Conservation (phyloP, 2,113 vertebrate species). For the Arvicanthis niloticus region DNA sequence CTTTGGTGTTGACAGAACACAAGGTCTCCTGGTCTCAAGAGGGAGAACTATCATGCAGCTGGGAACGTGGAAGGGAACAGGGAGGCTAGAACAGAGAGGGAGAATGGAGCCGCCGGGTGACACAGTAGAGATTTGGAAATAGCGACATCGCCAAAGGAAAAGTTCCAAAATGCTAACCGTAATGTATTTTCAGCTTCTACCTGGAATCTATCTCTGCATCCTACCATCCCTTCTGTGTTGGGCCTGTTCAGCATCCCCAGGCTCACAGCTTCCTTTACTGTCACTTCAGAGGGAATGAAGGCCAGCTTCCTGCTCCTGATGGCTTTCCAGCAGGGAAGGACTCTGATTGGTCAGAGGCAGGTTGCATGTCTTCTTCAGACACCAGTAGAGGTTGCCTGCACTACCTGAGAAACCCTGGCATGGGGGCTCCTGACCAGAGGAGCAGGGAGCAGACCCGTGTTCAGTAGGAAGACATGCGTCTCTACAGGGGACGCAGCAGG, state of each 20-base stretch:
- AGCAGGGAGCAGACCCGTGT: not conserved
- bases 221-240: fast-evolving
- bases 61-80: too few species aligned
- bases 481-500: too few species aligned
- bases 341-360: not conserved
- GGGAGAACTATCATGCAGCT: not conserved
- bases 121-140: not conserved
- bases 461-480: not conserved
- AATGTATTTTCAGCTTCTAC: not conserved
- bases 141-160: not conserved
- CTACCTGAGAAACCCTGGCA: not conserved
- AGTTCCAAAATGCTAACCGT: not conserved
- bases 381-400: not conserved
- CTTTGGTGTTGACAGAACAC: not conserved
- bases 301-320: not conserved
- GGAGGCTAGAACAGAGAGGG: not conserved
- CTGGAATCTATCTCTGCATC: fast-evolving
- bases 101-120: not conserved
- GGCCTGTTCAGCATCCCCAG: not conserved
- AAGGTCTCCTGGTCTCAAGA: not conserved
- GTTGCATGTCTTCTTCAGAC: not conserved
- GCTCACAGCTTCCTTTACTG: not conserved
- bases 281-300: not conserved
- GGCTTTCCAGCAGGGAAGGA: not conserved
- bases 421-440: not conserved